Conservation (phyloP, 2,797 vertebrate genomes). For the Rhinogobio ventralis region DNA sequence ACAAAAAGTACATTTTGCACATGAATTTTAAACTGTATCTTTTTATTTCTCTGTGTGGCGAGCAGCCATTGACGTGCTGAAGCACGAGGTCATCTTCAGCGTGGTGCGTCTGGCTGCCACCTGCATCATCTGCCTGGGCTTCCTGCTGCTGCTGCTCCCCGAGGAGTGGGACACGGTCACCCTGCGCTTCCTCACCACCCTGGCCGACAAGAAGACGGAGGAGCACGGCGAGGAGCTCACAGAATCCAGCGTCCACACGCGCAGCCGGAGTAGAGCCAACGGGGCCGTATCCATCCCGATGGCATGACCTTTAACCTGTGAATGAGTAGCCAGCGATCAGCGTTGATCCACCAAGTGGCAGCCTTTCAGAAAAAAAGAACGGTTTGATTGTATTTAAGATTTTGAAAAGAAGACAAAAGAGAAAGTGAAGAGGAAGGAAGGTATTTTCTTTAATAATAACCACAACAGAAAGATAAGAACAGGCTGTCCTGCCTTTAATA, state of each 20-base stretch:
- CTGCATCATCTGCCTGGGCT: conserved; percentile 95
- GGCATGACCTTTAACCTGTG: conserved; percentile 76
- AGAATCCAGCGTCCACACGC: conserved; percentile 86
- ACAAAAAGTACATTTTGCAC: neutral
- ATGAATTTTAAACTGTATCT: neutral
- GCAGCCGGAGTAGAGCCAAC: conserved; percentile 92
- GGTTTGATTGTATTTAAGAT: conserved; percentile 12
- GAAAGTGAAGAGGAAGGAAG: conserved; percentile 6
- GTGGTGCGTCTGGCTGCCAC: conserved; percentile 95
- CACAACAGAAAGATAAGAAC: conserved; percentile 14
- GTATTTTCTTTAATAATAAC: conserved; percentile 19
- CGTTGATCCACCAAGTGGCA: conserved; percentile 8
- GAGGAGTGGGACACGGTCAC: conserved; percentile 98
- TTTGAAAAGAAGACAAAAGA: neutral
- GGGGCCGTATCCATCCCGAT: conserved; percentile 92
- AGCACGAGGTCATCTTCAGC: conserved; percentile 98
- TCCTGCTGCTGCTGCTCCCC: conserved; percentile 93
- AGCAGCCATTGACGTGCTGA: conserved; percentile 93
- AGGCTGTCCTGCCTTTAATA: conserved; percentile 17
- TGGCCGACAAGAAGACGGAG: conserved; percentile 95
- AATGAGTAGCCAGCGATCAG: neutral
- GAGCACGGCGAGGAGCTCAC: conserved; percentile 89
- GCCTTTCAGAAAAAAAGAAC: neutral
- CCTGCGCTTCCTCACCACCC: conserved; percentile 89
- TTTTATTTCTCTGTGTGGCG: neutral